Evolutionary conservation across 2,113 vertebrate genomes (phyloP).

Genomic region (cattle (Bos taurus)): ARS-UCD2.0 NC_037332.1:102170001-102170500

Average conservation of each 20-base stretch:
- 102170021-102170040: not conserved
- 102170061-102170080: not conserved
- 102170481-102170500: not conserved
- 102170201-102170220: not conserved
- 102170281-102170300: not conserved
- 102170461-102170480: not conserved
- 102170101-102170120: not conserved
- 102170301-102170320: not conserved
- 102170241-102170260: not conserved
- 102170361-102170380: not conserved
- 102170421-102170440: not conserved
- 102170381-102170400: accelerated
- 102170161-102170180: not conserved
- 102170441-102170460: not conserved
- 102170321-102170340: not conserved
- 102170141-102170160: not conserved
- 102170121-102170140: not conserved
- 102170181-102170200: not conserved
- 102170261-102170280: not conserved
- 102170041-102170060: not conserved
- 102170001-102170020: not conserved
- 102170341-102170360: not conserved
- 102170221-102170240: not conserved
- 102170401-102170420: not conserved
- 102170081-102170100: not conserved